Conservation (phyloP, 2,113 vertebrate species). For the Saguinus midas region DNA sequence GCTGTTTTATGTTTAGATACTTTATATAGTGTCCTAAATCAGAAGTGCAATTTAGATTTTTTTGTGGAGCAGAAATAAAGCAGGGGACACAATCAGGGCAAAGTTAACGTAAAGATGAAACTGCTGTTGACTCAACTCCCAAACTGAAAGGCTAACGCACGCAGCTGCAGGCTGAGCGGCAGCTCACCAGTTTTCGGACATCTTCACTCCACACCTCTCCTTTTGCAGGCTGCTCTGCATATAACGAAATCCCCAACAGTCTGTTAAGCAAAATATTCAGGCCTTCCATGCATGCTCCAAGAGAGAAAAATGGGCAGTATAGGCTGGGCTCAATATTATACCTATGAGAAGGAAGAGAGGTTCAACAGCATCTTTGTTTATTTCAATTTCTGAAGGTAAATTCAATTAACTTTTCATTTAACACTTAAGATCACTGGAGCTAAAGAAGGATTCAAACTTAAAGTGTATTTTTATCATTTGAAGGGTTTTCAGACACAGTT, state of each 20-base stretch:
- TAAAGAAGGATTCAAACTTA: background rate
- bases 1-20: background rate
- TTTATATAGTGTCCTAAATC: background rate
- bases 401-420: background rate
- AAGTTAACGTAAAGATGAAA: no score
- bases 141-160: accelerated
- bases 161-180: accelerated
- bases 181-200: constrained; percentile 93
- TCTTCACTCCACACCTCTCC: constrained; percentile 97
- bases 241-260: constrained; percentile 92
- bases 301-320: constrained; percentile 95
- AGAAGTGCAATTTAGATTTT: background rate
- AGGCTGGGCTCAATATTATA: constrained; percentile 96
- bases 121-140: accelerated
- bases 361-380: background rate
- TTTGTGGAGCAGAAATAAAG: background rate
- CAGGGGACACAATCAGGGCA: background rate
- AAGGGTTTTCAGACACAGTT: background rate
- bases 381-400: background rate
- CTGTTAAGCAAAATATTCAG: constrained; percentile 91
- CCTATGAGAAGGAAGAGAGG: constrained; percentile 78
- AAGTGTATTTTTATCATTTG: background rate
- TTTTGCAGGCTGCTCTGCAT: constrained; percentile 88
- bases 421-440: background rate
- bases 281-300: constrained; percentile 97